These are phyloP conservation scores for Hypsibius dujardini DNA, from an alignment of 1,140 invertebrate genomes.

Conservation along the genomic window DNA sequence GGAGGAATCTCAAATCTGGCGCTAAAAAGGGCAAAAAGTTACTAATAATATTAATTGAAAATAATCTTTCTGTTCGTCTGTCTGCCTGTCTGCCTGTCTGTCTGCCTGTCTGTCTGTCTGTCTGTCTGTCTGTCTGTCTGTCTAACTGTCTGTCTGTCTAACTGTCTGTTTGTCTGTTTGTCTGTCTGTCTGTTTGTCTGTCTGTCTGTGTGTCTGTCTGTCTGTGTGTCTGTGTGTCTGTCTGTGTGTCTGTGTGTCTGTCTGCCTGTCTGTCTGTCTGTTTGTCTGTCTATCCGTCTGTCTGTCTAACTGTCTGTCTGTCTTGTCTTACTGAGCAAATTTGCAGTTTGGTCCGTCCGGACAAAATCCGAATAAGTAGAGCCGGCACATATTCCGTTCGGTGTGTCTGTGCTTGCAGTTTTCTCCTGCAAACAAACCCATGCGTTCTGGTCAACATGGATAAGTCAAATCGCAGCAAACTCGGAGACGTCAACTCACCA, in stretches of 20 bases:
- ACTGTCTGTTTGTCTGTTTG: slow-evolving; percentile 6
- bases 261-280: no score
- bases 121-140: no score
- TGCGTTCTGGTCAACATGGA: slow-evolving; percentile 21
- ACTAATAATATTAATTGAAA: slow-evolving; percentile 17
- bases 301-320: background rate
- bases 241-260: no score
- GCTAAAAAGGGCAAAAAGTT: slow-evolving; percentile 35
- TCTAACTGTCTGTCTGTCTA: slow-evolving; percentile 18
- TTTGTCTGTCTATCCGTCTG: no score
- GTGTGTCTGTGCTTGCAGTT: slow-evolving; percentile 91
- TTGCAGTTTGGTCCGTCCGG: slow-evolving; percentile 83
- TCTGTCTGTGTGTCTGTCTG: no score
- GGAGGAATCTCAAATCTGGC: slow-evolving; percentile 82
- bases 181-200: slow-evolving; percentile 1
- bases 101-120: no score
- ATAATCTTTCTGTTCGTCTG: slow-evolving; percentile 9
- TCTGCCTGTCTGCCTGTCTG: no score
- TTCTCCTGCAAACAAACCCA: slow-evolving; percentile 40
- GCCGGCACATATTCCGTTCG: slow-evolving; percentile 78
- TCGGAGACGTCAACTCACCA: slow-evolving; percentile 35
- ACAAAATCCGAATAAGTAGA: slow-evolving; percentile 91
- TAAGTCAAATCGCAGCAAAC: slow-evolving; percentile 20
- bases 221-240: no score
- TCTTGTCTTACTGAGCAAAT: slow-evolving; percentile 66